These are phyloP conservation scores for Passerina amoena DNA, from an alignment of 2,113 vertebrate species.

Conservation along the genomic window DNA sequence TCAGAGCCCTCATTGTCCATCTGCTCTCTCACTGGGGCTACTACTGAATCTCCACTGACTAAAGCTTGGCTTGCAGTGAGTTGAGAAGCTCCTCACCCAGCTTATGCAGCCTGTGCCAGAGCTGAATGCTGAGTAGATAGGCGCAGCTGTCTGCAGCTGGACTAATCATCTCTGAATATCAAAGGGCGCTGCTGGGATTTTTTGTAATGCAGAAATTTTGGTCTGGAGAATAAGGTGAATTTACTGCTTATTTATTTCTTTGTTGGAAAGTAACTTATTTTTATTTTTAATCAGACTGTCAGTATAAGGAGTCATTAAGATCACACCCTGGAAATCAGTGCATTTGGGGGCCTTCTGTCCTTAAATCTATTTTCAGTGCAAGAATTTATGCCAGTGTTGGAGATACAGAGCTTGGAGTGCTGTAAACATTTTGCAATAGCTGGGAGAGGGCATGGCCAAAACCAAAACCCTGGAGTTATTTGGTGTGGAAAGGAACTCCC, in stretches of 20 bases:
- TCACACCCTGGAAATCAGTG: not conserved
- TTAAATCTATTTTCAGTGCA: not conserved
- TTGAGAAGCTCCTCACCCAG: not conserved
- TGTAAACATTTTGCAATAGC: not conserved
- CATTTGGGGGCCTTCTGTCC: not conserved
- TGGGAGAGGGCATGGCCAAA: not conserved
- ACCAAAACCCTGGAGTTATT: not conserved
- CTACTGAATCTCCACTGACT: not conserved
- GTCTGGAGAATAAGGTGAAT: not conserved
- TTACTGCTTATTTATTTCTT: not conserved
- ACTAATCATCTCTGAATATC: not conserved
- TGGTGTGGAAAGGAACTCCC: not conserved
- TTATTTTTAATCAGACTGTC: not conserved
- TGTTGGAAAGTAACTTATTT: not conserved
- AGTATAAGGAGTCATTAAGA: not conserved
- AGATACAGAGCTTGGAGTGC: fast-evolving
- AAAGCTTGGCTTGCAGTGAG: not conserved
- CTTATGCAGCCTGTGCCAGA: not conserved
- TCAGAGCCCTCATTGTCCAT: not conserved
- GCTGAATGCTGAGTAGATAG: not conserved
- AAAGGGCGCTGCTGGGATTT: not conserved
- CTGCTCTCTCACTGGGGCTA: not conserved
- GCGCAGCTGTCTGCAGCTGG: not conserved
- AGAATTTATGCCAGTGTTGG: not conserved
- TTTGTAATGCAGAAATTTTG: not conserved